Base-by-base conservation (phyloP, 2,888 invertebrate species). In the Drosophila yooni region DNA sequence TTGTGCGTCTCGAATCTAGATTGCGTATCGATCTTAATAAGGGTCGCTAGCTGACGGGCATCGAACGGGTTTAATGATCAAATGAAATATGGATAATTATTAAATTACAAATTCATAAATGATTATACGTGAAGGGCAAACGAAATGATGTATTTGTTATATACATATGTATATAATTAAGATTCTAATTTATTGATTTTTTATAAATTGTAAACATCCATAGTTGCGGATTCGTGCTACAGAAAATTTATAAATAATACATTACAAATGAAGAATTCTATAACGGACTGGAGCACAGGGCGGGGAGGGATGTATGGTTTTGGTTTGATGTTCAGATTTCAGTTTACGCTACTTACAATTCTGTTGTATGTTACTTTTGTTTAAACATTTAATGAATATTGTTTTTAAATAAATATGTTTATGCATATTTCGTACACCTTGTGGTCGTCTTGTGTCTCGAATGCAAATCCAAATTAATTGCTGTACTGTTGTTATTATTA, bases 201-300 rank as follows among this genome's bases (percentile, higher is more conserved):
- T 83, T 74, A 76, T 76, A 88, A 76, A 81, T 76, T 66, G 73
- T 75, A 68, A 88, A 82, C 77, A 83, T 86, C 81, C 88, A 73
- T 82, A 21, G 21, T 21, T 21, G 21, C 21, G 21, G 21, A 1
- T 65, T 63, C 63, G 46, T 66, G 52, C 76, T 74, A 80, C 68
- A 72, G 67, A 65, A 78, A 65, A 66, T 70, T 70, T 70, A 29
- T 48, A 64, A 77, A 80, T 66, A 75, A 70, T 70, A 75, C 38
- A 70, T 46, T 67, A 33, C 33, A 63, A 60, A 38, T 64, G 36
- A 57, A 66, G 40, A 57, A 15, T 50, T n/a, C 29, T 5, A 18
- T 36, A 50, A 66, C 27, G n/a, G 31, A 40, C 25, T n/a, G 36
- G 21, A 57, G 63, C 46, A 52, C 43, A 48, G 65, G 64, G 54